These are phyloP conservation scores for Lepas anatifera DNA, from an alignment of 2,888 invertebrate species.

Conservation along the genomic window DNA sequence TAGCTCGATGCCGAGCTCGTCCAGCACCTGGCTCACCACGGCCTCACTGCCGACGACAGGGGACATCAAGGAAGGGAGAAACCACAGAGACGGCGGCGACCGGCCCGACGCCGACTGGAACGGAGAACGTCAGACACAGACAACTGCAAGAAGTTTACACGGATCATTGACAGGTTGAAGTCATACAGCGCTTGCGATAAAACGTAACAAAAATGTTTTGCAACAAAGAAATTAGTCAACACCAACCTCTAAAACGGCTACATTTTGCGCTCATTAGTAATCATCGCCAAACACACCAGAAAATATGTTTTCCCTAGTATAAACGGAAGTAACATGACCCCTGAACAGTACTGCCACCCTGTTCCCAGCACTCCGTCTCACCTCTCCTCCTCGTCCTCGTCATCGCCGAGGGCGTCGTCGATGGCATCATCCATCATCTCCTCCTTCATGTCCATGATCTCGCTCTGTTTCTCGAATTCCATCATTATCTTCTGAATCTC, in stretches of 20 bases:
- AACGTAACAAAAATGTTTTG: background rate
- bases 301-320: too few relatives aligned
- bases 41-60: constrained; percentile 55
- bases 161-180: background rate
- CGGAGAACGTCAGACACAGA: background rate
- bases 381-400: constrained; percentile 96
- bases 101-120: background rate
- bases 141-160: background rate
- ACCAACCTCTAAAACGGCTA: too few relatives aligned
- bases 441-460: constrained; percentile 99
- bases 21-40: constrained; percentile 88
- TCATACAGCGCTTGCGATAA: background rate
- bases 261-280: too few relatives aligned
- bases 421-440: constrained; percentile 99
- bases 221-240: background rate
- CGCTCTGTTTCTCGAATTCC: constrained; percentile 98
- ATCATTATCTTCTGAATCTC: constrained; percentile 95
- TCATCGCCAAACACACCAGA: too few relatives aligned
- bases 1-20: constrained; percentile 91
- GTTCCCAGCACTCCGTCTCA: too few relatives aligned
- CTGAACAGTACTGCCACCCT: too few relatives aligned
- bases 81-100: background rate
- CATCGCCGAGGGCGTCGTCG: constrained; percentile 98
- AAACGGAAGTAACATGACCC: too few relatives aligned
- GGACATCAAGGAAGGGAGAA: background rate